Evolutionary conservation across 2,797 vertebrate genomes (phyloP).

Genomic region (Gambelia wislizenii): DNA sequence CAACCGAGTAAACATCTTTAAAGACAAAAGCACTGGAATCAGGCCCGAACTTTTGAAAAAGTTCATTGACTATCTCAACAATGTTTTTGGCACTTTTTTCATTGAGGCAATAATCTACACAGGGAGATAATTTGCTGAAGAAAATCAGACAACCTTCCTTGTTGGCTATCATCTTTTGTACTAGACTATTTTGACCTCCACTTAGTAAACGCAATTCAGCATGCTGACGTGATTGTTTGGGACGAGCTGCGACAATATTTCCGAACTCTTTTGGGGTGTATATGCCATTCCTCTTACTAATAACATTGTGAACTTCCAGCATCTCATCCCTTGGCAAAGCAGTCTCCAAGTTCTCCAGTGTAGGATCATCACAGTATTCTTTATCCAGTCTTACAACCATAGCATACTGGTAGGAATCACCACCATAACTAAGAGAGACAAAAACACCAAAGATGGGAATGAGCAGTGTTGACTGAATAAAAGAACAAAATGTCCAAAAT

Average conservation of each 20-base stretch:
- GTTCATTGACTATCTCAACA: not conserved
- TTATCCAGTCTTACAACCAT: not conserved
- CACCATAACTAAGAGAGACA: too few species aligned
- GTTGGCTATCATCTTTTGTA: not conserved
- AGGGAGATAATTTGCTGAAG: conserved; percentile 2
- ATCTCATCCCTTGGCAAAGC: not conserved
- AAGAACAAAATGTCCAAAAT: not conserved
- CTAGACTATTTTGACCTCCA: not conserved
- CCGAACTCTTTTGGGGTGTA: not conserved
- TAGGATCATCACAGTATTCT: not conserved
- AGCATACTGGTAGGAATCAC: not conserved
- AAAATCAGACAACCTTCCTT: conserved; percentile 5
- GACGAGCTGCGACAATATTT: not conserved
- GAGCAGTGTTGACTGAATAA: not conserved
- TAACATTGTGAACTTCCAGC: not conserved
- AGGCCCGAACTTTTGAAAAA: not conserved
- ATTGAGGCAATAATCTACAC: not conserved
- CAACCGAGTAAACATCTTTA: rapidly evolving
- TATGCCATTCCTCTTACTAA: not conserved
- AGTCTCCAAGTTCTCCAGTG: not conserved
- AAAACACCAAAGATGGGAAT: not conserved
- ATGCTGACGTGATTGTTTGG: not conserved
- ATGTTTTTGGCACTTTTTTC: not conserved
- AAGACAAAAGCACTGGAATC: not conserved
- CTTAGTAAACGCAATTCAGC: not conserved